phyloP scores from a whole-genome alignment of 2,113 vertebrate genomes.

The Atractosteus spatula region DNA sequence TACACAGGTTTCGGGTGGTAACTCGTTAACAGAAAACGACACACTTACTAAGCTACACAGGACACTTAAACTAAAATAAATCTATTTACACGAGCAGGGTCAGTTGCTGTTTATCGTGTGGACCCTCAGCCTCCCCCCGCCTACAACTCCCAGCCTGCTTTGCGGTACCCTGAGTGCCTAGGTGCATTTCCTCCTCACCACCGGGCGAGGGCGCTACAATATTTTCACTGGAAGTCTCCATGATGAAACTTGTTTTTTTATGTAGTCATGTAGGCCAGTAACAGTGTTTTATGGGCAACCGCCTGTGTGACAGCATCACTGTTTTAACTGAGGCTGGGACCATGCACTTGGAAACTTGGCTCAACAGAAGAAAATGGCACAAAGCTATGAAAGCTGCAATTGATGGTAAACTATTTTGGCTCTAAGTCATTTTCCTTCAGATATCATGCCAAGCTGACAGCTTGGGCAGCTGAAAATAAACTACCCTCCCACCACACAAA shows the following conservation, averaged over 20 bases:
- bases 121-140: no score
- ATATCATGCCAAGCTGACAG: slow-evolving; percentile 6
- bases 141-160: no score
- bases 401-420: slow-evolving; percentile 10
- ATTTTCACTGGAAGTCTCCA: neutral
- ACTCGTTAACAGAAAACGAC: no score
- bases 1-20: no score
- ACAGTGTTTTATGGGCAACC: neutral
- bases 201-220: no score
- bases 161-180: no score
- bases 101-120: no score
- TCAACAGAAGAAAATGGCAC: neutral
- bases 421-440: slow-evolving; percentile 7
- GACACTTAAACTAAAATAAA: no score
- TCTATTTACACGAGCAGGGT: no score
- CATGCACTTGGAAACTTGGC: neutral
- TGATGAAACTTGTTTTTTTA: neutral
- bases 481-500: slow-evolving; percentile 6
- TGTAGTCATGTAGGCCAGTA: neutral
- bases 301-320: neutral
- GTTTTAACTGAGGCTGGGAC: neutral
- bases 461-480: slow-evolving; percentile 15
- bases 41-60: no score
- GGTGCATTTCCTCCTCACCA: no score
- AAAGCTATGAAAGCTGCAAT: neutral